Evolutionary conservation across 2,888 invertebrate genomes (phyloP).

Genomic region (Diaperis boleti): DNA sequence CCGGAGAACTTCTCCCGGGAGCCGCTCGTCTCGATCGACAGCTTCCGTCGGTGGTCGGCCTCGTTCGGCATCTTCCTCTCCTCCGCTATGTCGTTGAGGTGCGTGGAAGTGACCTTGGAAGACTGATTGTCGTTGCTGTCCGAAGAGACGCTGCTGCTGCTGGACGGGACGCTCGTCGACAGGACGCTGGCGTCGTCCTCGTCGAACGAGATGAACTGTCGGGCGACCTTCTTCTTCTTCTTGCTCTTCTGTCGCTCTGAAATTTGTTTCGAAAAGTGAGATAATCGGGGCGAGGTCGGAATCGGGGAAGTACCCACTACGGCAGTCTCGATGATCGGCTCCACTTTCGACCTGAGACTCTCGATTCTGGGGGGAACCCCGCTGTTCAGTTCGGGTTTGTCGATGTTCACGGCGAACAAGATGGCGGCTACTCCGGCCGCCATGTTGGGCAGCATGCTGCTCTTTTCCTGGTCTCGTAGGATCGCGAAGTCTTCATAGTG

Average conservation of each 20-base stretch:
- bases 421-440: conserved; percentile 90
- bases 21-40: conserved; percentile 62
- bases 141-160: conserved; percentile 59
- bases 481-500: conserved; percentile 91
- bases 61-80: conserved; percentile 43
- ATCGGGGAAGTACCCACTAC: conserved; percentile 67
- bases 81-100: conserved; percentile 46
- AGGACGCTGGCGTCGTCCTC: conserved; percentile 68
- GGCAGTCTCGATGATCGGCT: conserved; percentile 80
- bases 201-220: conserved; percentile 79
- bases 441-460: conserved; percentile 84
- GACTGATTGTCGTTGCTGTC: conserved; percentile 51
- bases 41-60: conserved; percentile 45
- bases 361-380: conserved; percentile 66
- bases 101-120: conserved; percentile 31
- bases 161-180: conserved; percentile 61
- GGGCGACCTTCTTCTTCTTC: conserved; percentile 70
- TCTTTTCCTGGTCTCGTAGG: conserved; percentile 83
- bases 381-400: conserved; percentile 84
- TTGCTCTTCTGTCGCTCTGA: conserved; percentile 58
- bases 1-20: conserved; percentile 57
- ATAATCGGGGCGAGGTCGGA: not conserved
- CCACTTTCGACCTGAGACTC: conserved; percentile 64
- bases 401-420: conserved; percentile 92
- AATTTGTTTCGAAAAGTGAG: not conserved